Conservation (phyloP, 2,888 invertebrate genomes). For the Caenorhabditis auriculariae region DNA sequence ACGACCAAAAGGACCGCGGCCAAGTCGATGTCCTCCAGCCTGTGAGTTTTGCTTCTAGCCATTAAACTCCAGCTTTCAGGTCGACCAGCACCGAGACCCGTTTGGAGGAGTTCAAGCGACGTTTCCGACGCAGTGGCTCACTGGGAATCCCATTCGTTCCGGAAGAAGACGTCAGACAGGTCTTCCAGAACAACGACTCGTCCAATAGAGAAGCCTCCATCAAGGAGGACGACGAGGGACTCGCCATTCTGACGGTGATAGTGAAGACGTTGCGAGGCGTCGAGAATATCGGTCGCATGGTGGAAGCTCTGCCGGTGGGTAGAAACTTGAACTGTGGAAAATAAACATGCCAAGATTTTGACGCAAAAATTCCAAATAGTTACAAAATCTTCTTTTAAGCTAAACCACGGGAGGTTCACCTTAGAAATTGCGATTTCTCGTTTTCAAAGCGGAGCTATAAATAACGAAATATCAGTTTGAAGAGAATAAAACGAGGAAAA, state of each 20-base stretch:
- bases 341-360: too few relatives aligned
- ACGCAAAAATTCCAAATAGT: too few relatives aligned
- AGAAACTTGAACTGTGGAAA: too few relatives aligned
- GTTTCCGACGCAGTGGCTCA: constrained; percentile 61
- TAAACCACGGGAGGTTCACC: too few relatives aligned
- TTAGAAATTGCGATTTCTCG: too few relatives aligned
- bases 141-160: constrained; percentile 63
- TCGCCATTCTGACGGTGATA: constrained; percentile 53
- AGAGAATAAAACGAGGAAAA: too few relatives aligned
- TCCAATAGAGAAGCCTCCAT: constrained; percentile 13
- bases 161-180: constrained; percentile 55
- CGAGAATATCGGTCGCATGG: constrained; percentile 43
- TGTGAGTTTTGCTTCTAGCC: constrained; percentile 21
- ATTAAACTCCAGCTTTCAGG: constrained; percentile 6
- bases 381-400: too few relatives aligned
- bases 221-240: constrained; percentile 46
- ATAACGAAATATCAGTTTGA: too few relatives aligned
- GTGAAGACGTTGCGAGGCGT: constrained; percentile 43
- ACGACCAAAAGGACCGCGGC: constrained; percentile 42
- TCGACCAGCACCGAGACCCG: constrained; percentile 15
- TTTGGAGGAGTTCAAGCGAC: constrained; percentile 61
- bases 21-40: constrained; percentile 38
- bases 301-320: constrained; percentile 53
- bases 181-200: not conserved
- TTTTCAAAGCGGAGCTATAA: too few relatives aligned